phyloP scores from a whole-genome alignment of 2,797 vertebrate genomes.

The Pantherophis vulpinus region DNA sequence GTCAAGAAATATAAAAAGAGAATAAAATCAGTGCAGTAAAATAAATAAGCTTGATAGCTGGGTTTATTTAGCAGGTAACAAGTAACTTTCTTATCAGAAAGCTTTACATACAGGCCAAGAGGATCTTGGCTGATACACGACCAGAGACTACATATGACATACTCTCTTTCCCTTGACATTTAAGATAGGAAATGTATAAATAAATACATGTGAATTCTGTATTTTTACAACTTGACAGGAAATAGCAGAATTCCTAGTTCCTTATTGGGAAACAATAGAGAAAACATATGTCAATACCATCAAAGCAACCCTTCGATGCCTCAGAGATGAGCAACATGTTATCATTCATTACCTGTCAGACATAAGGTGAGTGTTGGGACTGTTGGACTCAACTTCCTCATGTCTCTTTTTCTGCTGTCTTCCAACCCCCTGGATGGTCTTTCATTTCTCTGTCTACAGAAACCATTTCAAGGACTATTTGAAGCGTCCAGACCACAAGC shows the following conservation, averaged over 20 bases:
- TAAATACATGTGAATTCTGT: slow-evolving; percentile 26
- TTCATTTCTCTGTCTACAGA: slow-evolving; percentile 52
- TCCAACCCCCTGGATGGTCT: background rate
- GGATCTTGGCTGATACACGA: background rate
- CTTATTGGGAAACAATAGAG: slow-evolving; percentile 83
- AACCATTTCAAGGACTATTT: slow-evolving; percentile 77
- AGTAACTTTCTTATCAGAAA: background rate
- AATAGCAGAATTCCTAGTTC: slow-evolving; percentile 74
- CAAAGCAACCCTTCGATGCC: slow-evolving; percentile 80
- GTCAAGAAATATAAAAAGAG: background rate
- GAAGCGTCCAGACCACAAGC: slow-evolving; percentile 82
- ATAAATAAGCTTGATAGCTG: background rate
- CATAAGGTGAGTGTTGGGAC: slow-evolving; percentile 73
- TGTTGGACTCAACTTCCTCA: background rate
- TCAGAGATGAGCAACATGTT: slow-evolving; percentile 72
- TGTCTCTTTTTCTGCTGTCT: background rate
- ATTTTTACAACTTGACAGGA: slow-evolving; percentile 74
- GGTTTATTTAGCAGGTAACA: background rate
- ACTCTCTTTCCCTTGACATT: background rate
- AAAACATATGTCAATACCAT: slow-evolving; percentile 74
- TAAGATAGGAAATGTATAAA: background rate
- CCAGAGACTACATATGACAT: background rate
- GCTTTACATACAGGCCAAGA: background rate
- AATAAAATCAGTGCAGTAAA: background rate
- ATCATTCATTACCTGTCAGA: slow-evolving; percentile 77